Conservation (phyloP, 1,140 invertebrate genomes). For the Tribolium madens region DNA sequence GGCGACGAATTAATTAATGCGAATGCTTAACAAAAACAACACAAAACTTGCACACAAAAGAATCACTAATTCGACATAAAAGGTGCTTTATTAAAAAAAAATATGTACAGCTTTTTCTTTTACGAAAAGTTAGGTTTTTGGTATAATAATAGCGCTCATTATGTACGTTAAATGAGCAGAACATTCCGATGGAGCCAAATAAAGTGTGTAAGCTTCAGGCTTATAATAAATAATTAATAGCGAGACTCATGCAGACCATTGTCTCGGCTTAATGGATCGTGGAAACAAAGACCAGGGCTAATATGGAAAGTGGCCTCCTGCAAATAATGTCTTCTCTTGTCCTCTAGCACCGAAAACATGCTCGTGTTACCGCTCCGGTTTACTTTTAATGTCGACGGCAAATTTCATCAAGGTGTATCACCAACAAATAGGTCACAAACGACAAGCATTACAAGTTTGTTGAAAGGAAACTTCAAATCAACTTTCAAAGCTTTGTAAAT, state of each 20-base stretch:
- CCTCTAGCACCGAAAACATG: conserved; percentile 9
- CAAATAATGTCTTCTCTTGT: conserved; percentile 16
- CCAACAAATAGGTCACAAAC: background rate
- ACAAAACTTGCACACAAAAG: background rate
- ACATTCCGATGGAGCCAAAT: conserved; percentile 23
- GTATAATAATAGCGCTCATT: conserved; percentile 8
- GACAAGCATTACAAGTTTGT: background rate
- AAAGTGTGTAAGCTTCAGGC: conserved; percentile 35
- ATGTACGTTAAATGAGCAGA: conserved; percentile 22
- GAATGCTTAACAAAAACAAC: background rate
- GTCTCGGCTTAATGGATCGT: conserved; percentile 34
- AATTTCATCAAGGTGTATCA: background rate
- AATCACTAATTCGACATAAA: background rate
- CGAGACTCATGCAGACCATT: conserved; percentile 20
- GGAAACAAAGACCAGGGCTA: conserved; percentile 31
- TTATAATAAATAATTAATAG: conserved; percentile 30
- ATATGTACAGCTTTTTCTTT: too few species aligned
- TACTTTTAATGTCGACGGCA: conserved; percentile 5
- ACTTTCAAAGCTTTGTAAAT: background rate
- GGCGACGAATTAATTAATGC: conserved; percentile 23
- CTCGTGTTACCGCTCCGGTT: background rate
- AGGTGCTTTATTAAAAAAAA: background rate
- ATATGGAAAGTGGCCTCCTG: conserved; percentile 35
- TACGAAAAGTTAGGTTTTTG: background rate
- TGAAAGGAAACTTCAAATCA: background rate